phyloP scores from a whole-genome alignment of 37 sponge, comb jelly and placozoan species.

The Theonella swinhoei region DNA sequence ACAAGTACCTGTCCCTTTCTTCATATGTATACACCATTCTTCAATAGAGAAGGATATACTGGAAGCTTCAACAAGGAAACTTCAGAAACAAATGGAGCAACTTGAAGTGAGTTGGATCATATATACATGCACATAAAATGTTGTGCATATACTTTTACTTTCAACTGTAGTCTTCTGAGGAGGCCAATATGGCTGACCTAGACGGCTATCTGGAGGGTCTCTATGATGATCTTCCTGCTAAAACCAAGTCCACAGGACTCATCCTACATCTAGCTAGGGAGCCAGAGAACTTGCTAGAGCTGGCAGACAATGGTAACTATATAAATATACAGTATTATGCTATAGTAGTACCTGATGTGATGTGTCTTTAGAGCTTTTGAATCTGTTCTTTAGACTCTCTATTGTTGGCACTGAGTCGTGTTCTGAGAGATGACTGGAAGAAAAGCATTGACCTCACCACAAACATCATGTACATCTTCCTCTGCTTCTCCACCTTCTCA shows the following conservation, averaged over 20 bases:
- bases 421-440: conserved; percentile 96
- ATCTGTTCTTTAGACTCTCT: conserved; percentile 65
- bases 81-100: conserved; percentile 49
- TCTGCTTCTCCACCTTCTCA: conserved; percentile 95
- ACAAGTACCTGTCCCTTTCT: background rate
- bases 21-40: background rate
- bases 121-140: background rate
- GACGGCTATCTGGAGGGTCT: conserved; percentile 85
- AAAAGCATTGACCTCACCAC: conserved; percentile 90
- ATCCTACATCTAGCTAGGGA: conserved; percentile 92
- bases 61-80: conserved; percentile 42
- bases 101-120: conserved; percentile 15
- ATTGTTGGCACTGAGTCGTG: conserved; percentile 87
- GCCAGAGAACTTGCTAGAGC: conserved; percentile 92
- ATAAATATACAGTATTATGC: background rate
- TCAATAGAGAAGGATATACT: conserved; percentile 37
- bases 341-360: background rate
- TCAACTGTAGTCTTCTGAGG: conserved; percentile 66
- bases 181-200: conserved; percentile 79
- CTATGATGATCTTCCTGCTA: conserved; percentile 86
- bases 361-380: too few species aligned
- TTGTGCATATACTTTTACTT: background rate
- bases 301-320: conserved; percentile 68
- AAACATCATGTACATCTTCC: conserved; percentile 95
- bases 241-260: conserved; percentile 79